phyloP scores from a whole-genome alignment of 2,888 invertebrate genomes.

The Theodoxus fluviatilis region DNA sequence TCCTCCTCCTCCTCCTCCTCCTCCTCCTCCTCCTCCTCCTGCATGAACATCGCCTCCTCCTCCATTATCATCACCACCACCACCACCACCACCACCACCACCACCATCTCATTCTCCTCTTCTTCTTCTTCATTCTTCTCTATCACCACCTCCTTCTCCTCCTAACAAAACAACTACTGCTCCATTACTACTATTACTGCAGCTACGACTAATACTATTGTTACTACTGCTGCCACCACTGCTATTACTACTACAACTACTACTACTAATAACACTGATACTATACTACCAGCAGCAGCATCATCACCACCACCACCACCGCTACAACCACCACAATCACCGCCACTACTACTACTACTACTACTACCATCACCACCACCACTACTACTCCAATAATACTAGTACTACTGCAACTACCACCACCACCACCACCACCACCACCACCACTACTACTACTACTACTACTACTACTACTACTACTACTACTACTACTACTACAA shows the following conservation, averaged over 20 bases:
- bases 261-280: conserved; percentile 1
- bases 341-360: background rate
- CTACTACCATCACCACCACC: background rate
- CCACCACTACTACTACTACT: conserved; percentile 10
- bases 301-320: background rate
- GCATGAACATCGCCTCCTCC: no score
- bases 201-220: no score
- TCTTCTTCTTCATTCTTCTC: no score
- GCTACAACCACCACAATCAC: conserved; percentile 9
- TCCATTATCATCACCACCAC: background rate
- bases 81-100: conserved; percentile 2
- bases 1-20: no score
- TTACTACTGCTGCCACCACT: background rate
- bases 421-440: conserved; percentile 9
- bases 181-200: no score
- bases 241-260: conserved; percentile 9
- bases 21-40: no score
- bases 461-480: conserved; percentile 21
- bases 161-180: no score
- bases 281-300: background rate
- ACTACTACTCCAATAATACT: conserved; percentile 3
- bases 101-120: no score
- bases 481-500: no score
- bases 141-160: no score
- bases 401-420: background rate